Evolutionary conservation across 2,888 invertebrate genomes (phyloP).

Genomic region (Prostheceraeus crozeri): DNA sequence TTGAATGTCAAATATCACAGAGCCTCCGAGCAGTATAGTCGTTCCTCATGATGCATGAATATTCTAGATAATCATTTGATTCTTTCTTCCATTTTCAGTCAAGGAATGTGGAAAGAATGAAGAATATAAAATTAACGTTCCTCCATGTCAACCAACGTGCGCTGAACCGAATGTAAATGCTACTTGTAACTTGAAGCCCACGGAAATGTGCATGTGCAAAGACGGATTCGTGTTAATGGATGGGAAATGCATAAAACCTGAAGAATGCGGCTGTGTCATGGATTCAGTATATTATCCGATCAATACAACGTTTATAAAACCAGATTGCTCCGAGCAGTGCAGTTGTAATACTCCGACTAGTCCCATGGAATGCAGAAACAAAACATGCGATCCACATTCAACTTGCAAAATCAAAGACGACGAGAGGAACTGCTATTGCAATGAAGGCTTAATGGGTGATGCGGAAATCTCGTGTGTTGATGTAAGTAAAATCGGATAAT

Average conservation of each 20-base stretch:
- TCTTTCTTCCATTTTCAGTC: too few relatives aligned
- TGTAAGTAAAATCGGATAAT: too few relatives aligned
- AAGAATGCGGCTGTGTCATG: constrained; percentile 46
- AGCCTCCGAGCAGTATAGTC: too few relatives aligned
- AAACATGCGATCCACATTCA: constrained; percentile 31
- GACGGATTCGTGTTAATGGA: constrained; percentile 31
- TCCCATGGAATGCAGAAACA: constrained; percentile 21
- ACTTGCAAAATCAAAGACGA: constrained; percentile 35
- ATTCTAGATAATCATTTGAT: too few relatives aligned
- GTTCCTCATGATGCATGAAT: too few relatives aligned
- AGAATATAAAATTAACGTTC: too few relatives aligned
- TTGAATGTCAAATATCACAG: too few relatives aligned
- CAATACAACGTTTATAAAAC: too few relatives aligned
- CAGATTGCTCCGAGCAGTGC: constrained; percentile 27
- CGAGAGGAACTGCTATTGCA: constrained; percentile 37
- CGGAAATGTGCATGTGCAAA: constrained; percentile 56
- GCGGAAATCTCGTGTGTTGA: constrained; percentile 24
- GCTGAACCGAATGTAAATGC: constrained; percentile 25
- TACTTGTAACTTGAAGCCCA: constrained; percentile 29
- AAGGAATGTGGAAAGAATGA: too few relatives aligned
- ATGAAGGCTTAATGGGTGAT: constrained; percentile 36
- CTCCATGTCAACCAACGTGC: constrained; percentile 37
- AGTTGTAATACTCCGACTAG: constrained; percentile 16
- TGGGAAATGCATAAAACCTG: constrained; percentile 33
- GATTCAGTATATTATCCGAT: constrained; percentile 40